A percentile compares a stretch with the other conserved stretches of the same genome.
These are phyloP conservation scores for Narcine bancroftii DNA, from an alignment of 2,113 vertebrate genomes.

Conservation along the genomic window DNA sequence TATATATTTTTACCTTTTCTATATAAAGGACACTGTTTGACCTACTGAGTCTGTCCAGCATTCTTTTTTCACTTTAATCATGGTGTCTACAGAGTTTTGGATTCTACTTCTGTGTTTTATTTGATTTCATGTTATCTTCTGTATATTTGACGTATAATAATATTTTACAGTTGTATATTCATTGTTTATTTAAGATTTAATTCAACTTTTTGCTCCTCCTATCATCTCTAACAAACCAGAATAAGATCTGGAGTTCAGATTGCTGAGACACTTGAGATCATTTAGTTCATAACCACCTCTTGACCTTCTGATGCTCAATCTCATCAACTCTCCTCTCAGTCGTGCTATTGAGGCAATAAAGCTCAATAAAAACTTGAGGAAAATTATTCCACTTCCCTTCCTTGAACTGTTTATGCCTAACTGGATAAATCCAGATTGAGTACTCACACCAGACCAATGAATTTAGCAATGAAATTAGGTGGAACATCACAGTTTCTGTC, in stretches of 20 bases:
- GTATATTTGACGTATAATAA: neutral
- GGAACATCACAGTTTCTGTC: neutral
- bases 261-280: neutral
- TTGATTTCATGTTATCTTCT: neutral
- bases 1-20: no score
- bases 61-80: no score
- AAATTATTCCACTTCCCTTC: neutral
- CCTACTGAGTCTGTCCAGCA: no score
- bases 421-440: constrained; percentile 8
- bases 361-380: neutral
- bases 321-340: neutral
- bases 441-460: neutral
- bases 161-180: neutral
- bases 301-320: constrained; percentile 10
- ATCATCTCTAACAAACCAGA: neutral
- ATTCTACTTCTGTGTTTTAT: no score
- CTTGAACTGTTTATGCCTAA: neutral
- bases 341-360: neutral
- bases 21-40: no score
- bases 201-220: neutral
- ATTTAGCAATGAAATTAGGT: constrained; percentile 10
- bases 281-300: neutral
- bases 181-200: neutral
- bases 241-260: neutral
- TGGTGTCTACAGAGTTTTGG: no score